These are phyloP conservation scores for Syngnathus floridae DNA, from an alignment of 2,113 vertebrate genomes.

Conservation along the genomic window DNA sequence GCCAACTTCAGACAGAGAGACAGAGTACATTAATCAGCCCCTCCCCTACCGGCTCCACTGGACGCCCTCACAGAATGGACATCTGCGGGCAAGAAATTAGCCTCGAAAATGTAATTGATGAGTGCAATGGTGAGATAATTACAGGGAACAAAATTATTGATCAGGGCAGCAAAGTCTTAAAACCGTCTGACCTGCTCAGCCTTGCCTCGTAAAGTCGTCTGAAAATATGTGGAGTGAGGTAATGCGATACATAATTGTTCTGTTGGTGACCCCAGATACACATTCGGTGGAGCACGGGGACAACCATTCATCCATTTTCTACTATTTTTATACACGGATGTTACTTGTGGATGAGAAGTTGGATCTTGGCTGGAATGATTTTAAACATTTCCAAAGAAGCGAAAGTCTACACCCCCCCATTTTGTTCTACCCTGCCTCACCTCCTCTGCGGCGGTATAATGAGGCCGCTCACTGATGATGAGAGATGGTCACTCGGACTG, in stretches of 20 bases:
- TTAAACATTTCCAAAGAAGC: conserved; percentile 20
- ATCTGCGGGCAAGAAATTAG: conserved; percentile 59
- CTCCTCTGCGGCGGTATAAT: conserved; percentile 36
- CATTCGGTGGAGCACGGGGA: too few relatives aligned
- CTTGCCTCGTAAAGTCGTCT: conserved; percentile 42
- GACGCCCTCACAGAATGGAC: conserved; percentile 36
- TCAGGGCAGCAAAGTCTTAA: conserved; percentile 55
- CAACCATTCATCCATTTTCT: too few relatives aligned
- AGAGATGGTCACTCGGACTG: conserved; percentile 43
- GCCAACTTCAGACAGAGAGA: conserved; percentile 45
- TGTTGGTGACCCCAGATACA: too few relatives aligned
- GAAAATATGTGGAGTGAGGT: conserved; percentile 54
- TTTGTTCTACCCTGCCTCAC: not conserved
- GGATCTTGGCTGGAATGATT: conserved; percentile 38
- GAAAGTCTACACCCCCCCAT: not conserved
- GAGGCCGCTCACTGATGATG: conserved; percentile 45
- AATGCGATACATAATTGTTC: conserved; percentile 25
- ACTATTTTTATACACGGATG: conserved; percentile 9
- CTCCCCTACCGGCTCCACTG: conserved; percentile 16
- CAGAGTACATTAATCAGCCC: conserved; percentile 57
- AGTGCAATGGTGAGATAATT: conserved; percentile 63
- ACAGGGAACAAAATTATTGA: conserved; percentile 65
- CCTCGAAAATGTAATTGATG: conserved; percentile 69
- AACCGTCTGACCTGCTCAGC: conserved; percentile 39
- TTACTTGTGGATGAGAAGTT: conserved; percentile 4